Base-by-base conservation (phyloP, 2,113 vertebrate species). In the Protomyctophum bolini region DNA sequence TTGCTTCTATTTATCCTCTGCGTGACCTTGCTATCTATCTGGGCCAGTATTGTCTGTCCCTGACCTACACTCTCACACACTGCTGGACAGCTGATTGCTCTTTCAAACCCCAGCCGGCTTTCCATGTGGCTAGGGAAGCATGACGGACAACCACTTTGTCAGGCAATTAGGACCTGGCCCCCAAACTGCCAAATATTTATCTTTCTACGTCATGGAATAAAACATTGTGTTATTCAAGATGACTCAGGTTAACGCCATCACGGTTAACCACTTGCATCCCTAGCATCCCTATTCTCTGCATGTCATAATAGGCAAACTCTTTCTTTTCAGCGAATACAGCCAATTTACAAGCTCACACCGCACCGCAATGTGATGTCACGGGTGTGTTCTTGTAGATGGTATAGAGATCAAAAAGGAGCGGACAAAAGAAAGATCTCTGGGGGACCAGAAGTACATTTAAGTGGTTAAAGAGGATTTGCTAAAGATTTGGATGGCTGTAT, bases 161-260 rank as follows among this genome's bases (percentile, higher is more conserved):
- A 66, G 51, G 12, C 52, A 47, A 67, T 57, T 28, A 67, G 14
- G 3, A 33, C 15, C 55, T n/a, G 14, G 6, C 8, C 51, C 7
- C 33, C 51, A 65, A 61, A 45, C 51, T 54, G 59, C 10, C 59
- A 46, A 54, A 54, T 54, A 54, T 54, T 54, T 54, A 47, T 6
- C 41, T 14, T 61, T 47, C n/a, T 46, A 61, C 12, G 6, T 41
- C 33, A 61, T 6, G 46, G 46, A 12, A 63, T 48, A 46, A 10
- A 59, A 14, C 45, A 63, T 12, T 48, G 60, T 48, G 46, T 1
- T 46, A 10, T 63, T 8, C 9, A 63, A 48, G 7, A 49, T 49
- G 3, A 46, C 15, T 63, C 8, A 45, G 8, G 59, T 4, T 12
- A 21, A 21, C 21, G 21, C 21, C 12, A 11, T 47, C 21, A 29